Evolutionary conservation across 2,113 vertebrate species (phyloP), one percentile per base, ranked within the genome.

Genomic region (Bungarus multicinctus): DNA sequence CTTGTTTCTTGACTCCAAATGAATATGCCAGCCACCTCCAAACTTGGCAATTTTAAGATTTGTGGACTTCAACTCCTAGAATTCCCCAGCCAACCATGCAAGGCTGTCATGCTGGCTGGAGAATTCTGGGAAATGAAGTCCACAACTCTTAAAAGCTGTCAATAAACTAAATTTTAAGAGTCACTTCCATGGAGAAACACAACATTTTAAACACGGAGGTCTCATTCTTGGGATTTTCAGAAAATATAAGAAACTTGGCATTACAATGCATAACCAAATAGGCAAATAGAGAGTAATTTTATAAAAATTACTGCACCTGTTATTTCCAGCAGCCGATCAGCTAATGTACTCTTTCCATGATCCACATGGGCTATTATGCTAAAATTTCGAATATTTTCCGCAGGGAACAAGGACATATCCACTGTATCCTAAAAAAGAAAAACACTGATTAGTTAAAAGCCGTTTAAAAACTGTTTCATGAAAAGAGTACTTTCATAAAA

Each of bases 301-400:
- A 8, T 30, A 81, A 95, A 81, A 95, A 95, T 16, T 0, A 88
- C 20, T 90, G 91, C 94, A 99, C 99, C 99, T 95, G 99, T 99
- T 92, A 99, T 97, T 97, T 99, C 99, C 94, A 99, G 90, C 22
- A 99, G 96, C 85, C 99, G 97, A 96, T 99, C 99, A 64, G 99
- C 99, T 93, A 99, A 95, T 9, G 99, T 99, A 96, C 99, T 99
- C 97, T 99, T 99, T 52, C 99, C 99, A 95, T 99, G 99, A 96
- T 99, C 99, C 92, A 99, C 98, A 0, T 99, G 99, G 93, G 99
- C 99, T 91, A 99, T 98, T 94, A 99, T 99, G 96, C 99, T 98
- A 96, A 99, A 99, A 97, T 99, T 99, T 93, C 99, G 98, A 97
- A 98, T 99, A 95, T 96, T 98, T 95, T 99, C 99, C 91, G 97